Conservation (phyloP, 2,113 vertebrate genomes). For the Suricata suricatta region DNA sequence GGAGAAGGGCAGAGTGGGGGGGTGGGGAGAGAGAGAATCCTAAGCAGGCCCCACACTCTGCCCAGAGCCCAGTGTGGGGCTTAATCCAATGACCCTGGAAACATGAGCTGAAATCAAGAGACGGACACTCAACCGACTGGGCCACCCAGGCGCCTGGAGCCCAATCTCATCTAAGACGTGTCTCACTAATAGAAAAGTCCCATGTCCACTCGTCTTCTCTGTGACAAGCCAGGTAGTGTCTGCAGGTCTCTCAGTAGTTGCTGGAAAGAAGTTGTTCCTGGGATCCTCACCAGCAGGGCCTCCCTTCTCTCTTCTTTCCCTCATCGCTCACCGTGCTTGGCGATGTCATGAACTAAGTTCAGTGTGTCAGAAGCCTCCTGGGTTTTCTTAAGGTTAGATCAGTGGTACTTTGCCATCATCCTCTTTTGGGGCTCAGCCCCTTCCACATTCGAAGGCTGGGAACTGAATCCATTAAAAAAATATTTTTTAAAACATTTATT, state of each 20-base stretch:
- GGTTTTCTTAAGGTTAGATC: not conserved
- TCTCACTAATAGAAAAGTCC: not conserved
- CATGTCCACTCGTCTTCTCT: not conserved
- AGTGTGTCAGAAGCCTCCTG: not conserved
- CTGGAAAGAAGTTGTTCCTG: not conserved
- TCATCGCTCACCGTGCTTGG: not conserved
- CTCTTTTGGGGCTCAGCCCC: not conserved
- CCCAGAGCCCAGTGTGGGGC: no score
- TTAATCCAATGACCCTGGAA: no score
- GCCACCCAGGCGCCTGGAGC: no score
- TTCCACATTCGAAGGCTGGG: not conserved
- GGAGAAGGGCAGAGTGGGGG: no score
- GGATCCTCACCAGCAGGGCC: not conserved
- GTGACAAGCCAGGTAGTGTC: not conserved
- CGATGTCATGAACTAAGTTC: not conserved
- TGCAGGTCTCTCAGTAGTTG: not conserved
- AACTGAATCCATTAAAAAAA: not conserved
- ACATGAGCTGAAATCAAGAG: no score
- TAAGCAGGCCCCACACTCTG: no score
- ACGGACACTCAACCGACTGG: no score
- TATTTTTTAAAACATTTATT: not conserved
- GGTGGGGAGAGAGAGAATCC: no score
- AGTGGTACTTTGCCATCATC: not conserved
- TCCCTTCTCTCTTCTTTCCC: not conserved
- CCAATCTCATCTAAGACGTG: not conserved